These are phyloP conservation scores for Toxotes chatareus DNA, from an alignment of 2,113 vertebrate genomes.

Conservation along the genomic window DNA sequence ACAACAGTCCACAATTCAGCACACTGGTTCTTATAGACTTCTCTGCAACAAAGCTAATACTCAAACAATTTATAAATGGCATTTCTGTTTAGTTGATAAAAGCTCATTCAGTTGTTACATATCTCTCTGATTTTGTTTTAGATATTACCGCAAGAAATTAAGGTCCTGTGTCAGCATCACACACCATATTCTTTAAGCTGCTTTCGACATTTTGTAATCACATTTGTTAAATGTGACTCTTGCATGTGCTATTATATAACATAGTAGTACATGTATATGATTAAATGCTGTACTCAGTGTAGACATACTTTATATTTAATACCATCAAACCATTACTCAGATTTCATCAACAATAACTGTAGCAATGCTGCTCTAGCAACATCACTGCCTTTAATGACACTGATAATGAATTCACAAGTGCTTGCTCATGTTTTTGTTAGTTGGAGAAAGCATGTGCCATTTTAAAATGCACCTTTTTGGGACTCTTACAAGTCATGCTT, in stretches of 20 bases:
- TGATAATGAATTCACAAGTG: slow-evolving; percentile 44
- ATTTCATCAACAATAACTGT: neutral
- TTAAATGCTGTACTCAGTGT: neutral
- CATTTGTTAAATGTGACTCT: neutral
- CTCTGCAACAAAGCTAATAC: too few species aligned
- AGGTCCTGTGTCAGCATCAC: neutral
- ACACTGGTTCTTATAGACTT: too few species aligned
- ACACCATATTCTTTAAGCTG: slow-evolving; percentile 3
- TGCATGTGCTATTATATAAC: neutral
- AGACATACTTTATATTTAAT: neutral
- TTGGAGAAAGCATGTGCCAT: slow-evolving; percentile 18
- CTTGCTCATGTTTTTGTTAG: slow-evolving; percentile 33
- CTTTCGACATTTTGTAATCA: neutral
- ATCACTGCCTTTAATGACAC: neutral
- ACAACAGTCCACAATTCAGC: too few species aligned
- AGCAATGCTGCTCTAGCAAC: neutral
- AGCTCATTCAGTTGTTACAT: neutral
- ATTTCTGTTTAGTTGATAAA: too few species aligned
- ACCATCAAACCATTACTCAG: neutral
- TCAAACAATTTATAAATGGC: too few species aligned
- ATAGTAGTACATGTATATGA: neutral
- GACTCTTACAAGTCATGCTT: neutral
- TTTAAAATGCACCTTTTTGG: neutral
- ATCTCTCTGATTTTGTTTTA: neutral
- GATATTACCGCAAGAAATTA: neutral